Evolutionary conservation across 2,888 invertebrate genomes (phyloP).

Genomic region (Troides aeacus): DNA sequence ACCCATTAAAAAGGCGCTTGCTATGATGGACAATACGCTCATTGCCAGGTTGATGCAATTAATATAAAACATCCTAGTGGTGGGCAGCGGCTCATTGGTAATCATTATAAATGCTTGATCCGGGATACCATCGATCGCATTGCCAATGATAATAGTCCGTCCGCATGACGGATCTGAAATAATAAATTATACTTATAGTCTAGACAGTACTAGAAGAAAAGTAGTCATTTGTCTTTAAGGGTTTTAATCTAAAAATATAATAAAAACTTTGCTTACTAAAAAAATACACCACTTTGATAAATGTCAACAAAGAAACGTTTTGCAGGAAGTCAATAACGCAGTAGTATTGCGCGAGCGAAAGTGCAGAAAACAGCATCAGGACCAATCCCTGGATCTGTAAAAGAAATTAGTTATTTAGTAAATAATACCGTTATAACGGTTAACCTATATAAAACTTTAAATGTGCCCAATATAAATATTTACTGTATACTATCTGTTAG

Average conservation of each 20-base stretch:
- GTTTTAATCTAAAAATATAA: not conserved
- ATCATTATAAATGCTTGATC: slow-evolving; percentile 60
- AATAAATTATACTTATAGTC: not conserved
- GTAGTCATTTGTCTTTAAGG: not conserved
- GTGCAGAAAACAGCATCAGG: slow-evolving; percentile 49
- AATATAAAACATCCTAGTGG: slow-evolving; percentile 56
- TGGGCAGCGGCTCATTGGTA: slow-evolving; percentile 47
- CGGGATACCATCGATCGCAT: slow-evolving; percentile 50
- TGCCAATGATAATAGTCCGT: slow-evolving; percentile 55
- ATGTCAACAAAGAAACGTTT: slow-evolving; percentile 53
- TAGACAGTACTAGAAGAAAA: not conserved
- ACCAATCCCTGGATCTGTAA: slow-evolving; percentile 57
- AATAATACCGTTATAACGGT: too few relatives aligned
- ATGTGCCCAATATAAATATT: too few relatives aligned
- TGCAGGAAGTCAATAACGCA: slow-evolving; percentile 61
- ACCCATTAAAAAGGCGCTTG: slow-evolving; percentile 58
- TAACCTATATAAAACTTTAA: too few relatives aligned
- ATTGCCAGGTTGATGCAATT: slow-evolving; percentile 51
- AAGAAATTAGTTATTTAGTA: not conserved
- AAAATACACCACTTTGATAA: slow-evolving; percentile 59
- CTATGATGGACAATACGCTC: slow-evolving; percentile 52
- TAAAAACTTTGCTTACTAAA: slow-evolving; percentile 55
- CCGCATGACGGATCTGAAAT: slow-evolving; percentile 60
- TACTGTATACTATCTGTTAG: too few relatives aligned
- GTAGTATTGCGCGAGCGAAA: slow-evolving; percentile 58